phyloP scores from a whole-genome alignment of 30 jellyfish, hydroid and myxozoan species.

The Phacellophora camtschatica region DNA sequence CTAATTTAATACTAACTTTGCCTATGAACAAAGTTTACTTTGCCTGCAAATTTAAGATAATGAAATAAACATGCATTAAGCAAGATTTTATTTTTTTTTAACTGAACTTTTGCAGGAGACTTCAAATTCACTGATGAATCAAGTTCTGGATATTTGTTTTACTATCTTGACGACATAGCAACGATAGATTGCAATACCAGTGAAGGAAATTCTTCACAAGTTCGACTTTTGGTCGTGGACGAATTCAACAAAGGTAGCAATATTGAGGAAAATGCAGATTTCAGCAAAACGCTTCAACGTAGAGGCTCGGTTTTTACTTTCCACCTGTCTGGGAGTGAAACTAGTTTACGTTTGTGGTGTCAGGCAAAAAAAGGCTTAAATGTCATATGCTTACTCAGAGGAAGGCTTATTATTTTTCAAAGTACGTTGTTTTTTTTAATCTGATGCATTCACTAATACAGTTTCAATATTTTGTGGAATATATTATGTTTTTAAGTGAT shows the following conservation, averaged over 20 bases:
- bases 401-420: not conserved
- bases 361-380: not conserved
- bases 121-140: not conserved
- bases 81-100: too few relatives aligned
- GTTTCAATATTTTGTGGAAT: too few relatives aligned
- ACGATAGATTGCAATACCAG: slow-evolving; percentile 3
- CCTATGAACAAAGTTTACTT: too few relatives aligned
- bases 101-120: not conserved
- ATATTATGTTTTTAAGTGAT: too few relatives aligned
- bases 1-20: too few relatives aligned
- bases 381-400: not conserved
- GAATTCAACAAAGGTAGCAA: not conserved
- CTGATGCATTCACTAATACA: too few relatives aligned
- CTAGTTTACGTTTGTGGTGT: not conserved
- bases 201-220: not conserved
- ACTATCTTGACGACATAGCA: not conserved
- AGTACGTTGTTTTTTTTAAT: slow-evolving; percentile 10
- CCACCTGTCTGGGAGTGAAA: too few relatives aligned
- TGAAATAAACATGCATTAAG: too few relatives aligned
- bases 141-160: not conserved
- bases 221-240: not conserved
- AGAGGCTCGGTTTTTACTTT: not conserved
- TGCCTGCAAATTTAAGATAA: too few relatives aligned
- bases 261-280: not conserved
- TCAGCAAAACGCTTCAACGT: not conserved